These are phyloP conservation scores for Drosophila ficusphila DNA, from an alignment of 1,140 invertebrate species.

Conservation along the genomic window DNA sequence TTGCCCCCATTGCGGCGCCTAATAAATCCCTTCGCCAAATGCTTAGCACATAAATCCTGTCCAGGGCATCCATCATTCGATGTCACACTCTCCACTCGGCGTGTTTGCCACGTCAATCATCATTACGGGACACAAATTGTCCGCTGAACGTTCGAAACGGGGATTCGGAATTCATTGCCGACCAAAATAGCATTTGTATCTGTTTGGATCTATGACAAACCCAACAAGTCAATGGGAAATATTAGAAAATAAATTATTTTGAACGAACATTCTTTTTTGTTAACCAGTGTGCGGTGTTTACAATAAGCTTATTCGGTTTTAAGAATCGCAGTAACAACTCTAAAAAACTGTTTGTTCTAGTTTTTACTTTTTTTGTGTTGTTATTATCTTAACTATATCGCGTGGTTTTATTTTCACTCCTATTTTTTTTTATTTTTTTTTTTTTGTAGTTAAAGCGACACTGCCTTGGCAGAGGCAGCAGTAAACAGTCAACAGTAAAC, in stretches of 20 bases:
- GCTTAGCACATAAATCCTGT: background rate
- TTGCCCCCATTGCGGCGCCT: conserved; percentile 14
- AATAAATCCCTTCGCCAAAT: background rate
- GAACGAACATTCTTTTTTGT: too few relatives aligned
- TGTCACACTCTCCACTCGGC: background rate
- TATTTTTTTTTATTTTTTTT: conserved; percentile 29
- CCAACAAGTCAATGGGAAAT: too few relatives aligned
- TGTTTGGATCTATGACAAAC: too few relatives aligned
- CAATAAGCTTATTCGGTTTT: conserved; percentile 7
- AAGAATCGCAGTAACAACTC: background rate
- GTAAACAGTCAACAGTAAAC: background rate
- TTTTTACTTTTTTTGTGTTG: background rate
- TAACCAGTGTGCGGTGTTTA: too few relatives aligned
- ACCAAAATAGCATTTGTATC: too few relatives aligned
- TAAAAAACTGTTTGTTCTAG: conserved; percentile 1
- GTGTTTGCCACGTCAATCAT: conserved; percentile 32
- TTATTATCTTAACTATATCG: background rate
- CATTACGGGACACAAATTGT: conserved; percentile 15
- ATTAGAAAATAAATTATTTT: too few relatives aligned
- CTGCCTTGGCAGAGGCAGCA: conserved; percentile 31
- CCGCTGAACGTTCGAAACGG: background rate
- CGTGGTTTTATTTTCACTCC: conserved; percentile 54
- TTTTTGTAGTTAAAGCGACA: too few relatives aligned
- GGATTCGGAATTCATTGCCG: background rate
- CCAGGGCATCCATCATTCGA: conserved; percentile 19